Base-by-base conservation (phyloP, 2,888 invertebrate genomes). In the Rhorus exstirpatorius region DNA sequence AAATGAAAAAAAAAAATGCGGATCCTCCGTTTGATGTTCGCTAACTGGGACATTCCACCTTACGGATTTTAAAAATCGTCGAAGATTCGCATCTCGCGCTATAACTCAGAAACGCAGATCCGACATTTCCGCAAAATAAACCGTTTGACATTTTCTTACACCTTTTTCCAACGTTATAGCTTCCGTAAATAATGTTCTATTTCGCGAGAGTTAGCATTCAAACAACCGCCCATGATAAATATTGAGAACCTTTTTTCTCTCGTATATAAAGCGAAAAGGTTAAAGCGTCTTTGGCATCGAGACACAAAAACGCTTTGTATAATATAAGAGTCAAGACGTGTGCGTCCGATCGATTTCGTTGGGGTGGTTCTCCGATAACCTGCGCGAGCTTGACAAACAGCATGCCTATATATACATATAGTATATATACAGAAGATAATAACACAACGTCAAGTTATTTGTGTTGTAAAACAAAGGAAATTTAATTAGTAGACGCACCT, bases 71-170 rank as follows among this genome's bases (percentile, higher is more conserved):
- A n/a, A n/a, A n/a, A n/a, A n/a, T n/a, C 6, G 31, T 31, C 31
- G 6, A 31, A 31, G 31, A 31, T 3, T 31, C 6, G 31, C 6
- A 6, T 31, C 31, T 2, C 3, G 31, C 31, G 31, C 31, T 2
- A 6, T 31, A 31, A 31, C 31, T 49, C 49, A 49, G 14, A 49
- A n/a, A 14, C 14, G 49, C 35, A 14, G 1, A 24, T 0, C 17
- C 67, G 67, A 80, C 71, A 65, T n/a, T n/a, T 76, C 71, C 58
- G 44, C 31, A n/a, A n/a, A n/a, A n/a, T n/a, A n/a, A 2, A 63
- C 26, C 61, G 65, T 53, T 44, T 84, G 70, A 75, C 81, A 75
- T 76, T 84, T 83, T 71, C 61, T 78, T n/a, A n/a, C n/a, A 14
- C 17, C 67, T 53, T 70, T 77, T 76, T 79, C 58, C 65, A 31